These are phyloP conservation scores for Montipora capricornis DNA, from an alignment of 64 coral and sea anemone species.

Conservation along the genomic window DNA sequence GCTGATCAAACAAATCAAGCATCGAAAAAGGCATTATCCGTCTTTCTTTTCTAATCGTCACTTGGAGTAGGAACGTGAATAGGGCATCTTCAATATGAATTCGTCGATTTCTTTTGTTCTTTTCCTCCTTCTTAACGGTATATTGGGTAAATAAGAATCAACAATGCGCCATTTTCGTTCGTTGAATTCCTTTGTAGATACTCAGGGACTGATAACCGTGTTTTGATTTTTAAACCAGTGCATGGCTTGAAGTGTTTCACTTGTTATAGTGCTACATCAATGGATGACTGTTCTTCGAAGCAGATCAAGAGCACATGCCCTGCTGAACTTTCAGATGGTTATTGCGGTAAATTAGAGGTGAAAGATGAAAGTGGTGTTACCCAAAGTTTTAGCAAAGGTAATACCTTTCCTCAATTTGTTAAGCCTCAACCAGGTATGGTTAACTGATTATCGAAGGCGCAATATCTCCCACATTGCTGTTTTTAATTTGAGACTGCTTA, in stretches of 20 bases:
- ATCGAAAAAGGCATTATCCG: not conserved
- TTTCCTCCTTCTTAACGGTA: too few relatives aligned
- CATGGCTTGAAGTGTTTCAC: not conserved
- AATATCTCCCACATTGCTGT: too few relatives aligned
- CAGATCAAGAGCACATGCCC: not conserved
- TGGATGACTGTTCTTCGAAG: not conserved
- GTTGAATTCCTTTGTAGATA: too few relatives aligned
- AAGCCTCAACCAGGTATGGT: too few relatives aligned
- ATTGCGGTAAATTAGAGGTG: not conserved
- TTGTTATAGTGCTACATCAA: not conserved
- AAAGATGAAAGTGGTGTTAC: not conserved
- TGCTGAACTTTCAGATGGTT: not conserved
- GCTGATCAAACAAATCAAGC: not conserved
- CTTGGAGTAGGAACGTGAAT: too few relatives aligned
- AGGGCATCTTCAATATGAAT: not conserved
- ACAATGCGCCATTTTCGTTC: too few relatives aligned
- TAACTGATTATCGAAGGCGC: too few relatives aligned
- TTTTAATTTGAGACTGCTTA: too few relatives aligned
- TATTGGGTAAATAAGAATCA: too few relatives aligned
- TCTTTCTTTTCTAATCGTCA: too few relatives aligned
- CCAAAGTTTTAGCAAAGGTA: not conserved
- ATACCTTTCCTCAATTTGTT: not conserved
- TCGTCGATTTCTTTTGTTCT: not conserved
- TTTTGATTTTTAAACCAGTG: not conserved
- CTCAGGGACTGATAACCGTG: not conserved